Evolutionary conservation across 2,797 vertebrate genomes (phyloP).

Genomic region (Galaxias olidus): DNA sequence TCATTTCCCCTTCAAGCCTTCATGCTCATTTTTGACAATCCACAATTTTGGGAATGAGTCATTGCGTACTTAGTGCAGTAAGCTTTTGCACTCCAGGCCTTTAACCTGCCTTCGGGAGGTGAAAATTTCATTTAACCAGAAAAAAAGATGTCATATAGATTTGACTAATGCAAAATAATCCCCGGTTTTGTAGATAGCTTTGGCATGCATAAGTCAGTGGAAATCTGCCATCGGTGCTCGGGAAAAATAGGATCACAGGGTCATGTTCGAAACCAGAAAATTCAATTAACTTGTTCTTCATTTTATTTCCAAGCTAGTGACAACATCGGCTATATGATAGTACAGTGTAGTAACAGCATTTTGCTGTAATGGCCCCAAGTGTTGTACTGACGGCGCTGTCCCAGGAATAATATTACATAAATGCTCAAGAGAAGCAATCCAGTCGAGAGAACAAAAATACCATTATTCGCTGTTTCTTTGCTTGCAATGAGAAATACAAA

Average conservation of each 20-base stretch:
- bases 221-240: background rate
- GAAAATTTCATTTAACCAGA: slow-evolving; percentile 31
- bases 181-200: slow-evolving; percentile 8
- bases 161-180: slow-evolving; percentile 41
- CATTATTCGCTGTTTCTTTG: no score
- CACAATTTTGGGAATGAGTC: slow-evolving; percentile 55
- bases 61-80: slow-evolving; percentile 44
- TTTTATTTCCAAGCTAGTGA: slow-evolving; percentile 3
- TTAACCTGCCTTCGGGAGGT: slow-evolving; percentile 42
- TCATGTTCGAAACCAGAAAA: slow-evolving; percentile 4
- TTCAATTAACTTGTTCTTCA: slow-evolving; percentile 14
- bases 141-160: slow-evolving; percentile 41
- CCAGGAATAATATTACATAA: no score
- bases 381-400: no score
- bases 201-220: slow-evolving; percentile 8
- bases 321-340: slow-evolving; percentile 2
- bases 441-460: no score
- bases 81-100: slow-evolving; percentile 41
- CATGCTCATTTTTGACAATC: slow-evolving; percentile 55
- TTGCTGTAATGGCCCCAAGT: no score
- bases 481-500: no score
- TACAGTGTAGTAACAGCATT: no score
- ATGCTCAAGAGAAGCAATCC: no score
- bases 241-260: background rate
- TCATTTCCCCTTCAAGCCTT: slow-evolving; percentile 43